Evolutionary conservation across 2,888 invertebrate genomes (phyloP), one percentile per base, ranked within the genome.

Genomic region (Horisme vitalbata): DNA sequence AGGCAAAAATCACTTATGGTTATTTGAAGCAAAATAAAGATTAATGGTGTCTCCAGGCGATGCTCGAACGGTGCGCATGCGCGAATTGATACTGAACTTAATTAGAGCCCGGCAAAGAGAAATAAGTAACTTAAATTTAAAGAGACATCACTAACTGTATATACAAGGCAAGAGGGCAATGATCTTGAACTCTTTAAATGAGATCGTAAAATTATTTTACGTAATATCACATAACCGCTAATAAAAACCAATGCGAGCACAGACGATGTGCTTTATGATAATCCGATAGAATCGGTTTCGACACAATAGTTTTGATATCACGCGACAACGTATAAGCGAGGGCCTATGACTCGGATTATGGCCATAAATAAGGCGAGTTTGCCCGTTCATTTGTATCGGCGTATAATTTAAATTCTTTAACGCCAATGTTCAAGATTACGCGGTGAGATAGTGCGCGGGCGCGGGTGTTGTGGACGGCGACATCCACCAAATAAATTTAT

Each of bases 351-450:
- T 86, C 79, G 85, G 87, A 89, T 89, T 89, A 87, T 79, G 65
- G 84, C 71, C 79, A 88, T 89, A 88, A 88, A 88, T 87, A 86
- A 85, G 79, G 62, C 75, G 75, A 68, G 78, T 79, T 85, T 74
- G 82, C 79, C 74, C 80, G 86, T 88, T 86, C 87, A 88, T 89
- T 89, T 89, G 89, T 89, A 88, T 87, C 88, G 74, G 83, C 74
- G 78, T 87, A 89, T 88, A 89, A 89, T 88, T 89, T 89, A 89
- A 89, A 88, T 88, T 88, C 88, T 89, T 89, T 89, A 88, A 88
- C 89, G 89, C 89, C 88, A 88, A 88, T 89, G 89, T 88, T 88
- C 81, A 85, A 89, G 89, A 89, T 89, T 88, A 88, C 82, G 48
- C 48, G 83, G 77, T 59, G 77, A 78, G 88, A 89, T 88, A 89